phyloP scores from a whole-genome alignment of 1,140 invertebrate genomes.

The Trichogramma pretiosum region DNA sequence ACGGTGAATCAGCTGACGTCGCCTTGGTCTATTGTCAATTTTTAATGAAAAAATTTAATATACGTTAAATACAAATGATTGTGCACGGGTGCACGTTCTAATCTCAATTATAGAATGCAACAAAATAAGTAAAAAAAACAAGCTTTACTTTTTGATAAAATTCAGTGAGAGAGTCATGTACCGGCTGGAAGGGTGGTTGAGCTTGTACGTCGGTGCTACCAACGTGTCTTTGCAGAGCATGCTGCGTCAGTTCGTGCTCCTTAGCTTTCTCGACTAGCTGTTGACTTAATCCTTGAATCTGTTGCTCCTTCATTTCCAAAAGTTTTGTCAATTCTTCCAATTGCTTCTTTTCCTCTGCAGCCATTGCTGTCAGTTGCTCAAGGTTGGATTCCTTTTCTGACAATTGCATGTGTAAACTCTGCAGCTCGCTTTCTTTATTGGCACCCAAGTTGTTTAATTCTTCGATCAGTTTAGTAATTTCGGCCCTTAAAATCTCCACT shows the following conservation, averaged over 20 bases:
- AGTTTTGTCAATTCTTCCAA: conserved; percentile 45
- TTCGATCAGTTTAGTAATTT: too few species aligned
- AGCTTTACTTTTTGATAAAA: too few species aligned
- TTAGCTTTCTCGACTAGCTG: conserved; percentile 52
- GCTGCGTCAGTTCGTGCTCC: conserved; percentile 46
- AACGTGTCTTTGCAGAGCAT: conserved; percentile 24
- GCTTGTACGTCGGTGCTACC: too few species aligned
- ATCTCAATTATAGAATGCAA: too few species aligned
- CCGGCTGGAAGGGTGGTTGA: too few species aligned
- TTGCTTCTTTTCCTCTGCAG: conserved; percentile 48
- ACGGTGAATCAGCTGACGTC: not conserved
- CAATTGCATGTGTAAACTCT: too few species aligned
- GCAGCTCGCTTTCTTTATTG: conserved; percentile 35
- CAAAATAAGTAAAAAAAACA: too few species aligned
- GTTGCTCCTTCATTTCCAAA: conserved; percentile 57
- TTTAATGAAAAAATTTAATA: too few species aligned
- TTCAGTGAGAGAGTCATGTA: conserved; percentile 5
- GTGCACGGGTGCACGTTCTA: too few species aligned
- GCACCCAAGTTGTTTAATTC: too few species aligned
- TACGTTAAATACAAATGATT: too few species aligned
- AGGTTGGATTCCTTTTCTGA: conserved; percentile 34
- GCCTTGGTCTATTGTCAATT: not conserved
- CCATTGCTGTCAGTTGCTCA: conserved; percentile 44
- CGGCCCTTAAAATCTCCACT: too few species aligned
- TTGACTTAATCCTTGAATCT: conserved; percentile 57